Base-by-base conservation (phyloP, 2,888 invertebrate genomes). In the Epirrita christyi region DNA sequence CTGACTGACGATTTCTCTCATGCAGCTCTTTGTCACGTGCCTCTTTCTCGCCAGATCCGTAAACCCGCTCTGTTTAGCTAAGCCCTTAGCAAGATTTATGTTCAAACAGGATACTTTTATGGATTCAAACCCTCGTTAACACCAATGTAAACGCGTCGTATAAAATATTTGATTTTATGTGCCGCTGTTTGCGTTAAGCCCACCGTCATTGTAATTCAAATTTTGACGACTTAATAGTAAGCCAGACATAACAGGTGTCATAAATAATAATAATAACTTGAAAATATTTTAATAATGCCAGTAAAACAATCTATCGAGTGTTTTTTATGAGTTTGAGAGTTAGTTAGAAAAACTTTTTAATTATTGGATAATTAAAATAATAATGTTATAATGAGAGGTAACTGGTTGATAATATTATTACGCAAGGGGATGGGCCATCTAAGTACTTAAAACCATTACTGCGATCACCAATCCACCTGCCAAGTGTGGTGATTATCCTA, bases 41-140 rank as follows among this genome's bases (percentile, higher is more conserved):
- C 5, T 11, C 11, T 10, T 36, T 10, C n/a, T 36, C 0, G 21
- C 21, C 4, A 21, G 21, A 4, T 21, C 21, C 4, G 4, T 21
- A 4, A 2, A 21, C 21, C 21, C 21, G 21, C 21, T 21, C 21
- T 21, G 21, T 59, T 11, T 55, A 27, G 47, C 55, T 29, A 34
- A 55, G 47, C 47, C 59, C 34, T 59, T 51, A 55, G 46, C 43
- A 75, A 85, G 90, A 91, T 91, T 91, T 91, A 91, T 89, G 83
- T 81, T 59, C 70, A 73, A 71, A 77, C 76, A 85, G 83, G 86
- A 87, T 81, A 82, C 77, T 83, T 91, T 90, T 90, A 88, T 88
- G 78, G 85, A 70, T 78, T 82, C 77, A 70, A 55, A 73, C 71
- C 68, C 85, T 92, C 90, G 90, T 92, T 92, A 92, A 90, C 91